phyloP scores from a whole-genome alignment of 2,797 vertebrate genomes.

The Sylvia borin region DNA sequence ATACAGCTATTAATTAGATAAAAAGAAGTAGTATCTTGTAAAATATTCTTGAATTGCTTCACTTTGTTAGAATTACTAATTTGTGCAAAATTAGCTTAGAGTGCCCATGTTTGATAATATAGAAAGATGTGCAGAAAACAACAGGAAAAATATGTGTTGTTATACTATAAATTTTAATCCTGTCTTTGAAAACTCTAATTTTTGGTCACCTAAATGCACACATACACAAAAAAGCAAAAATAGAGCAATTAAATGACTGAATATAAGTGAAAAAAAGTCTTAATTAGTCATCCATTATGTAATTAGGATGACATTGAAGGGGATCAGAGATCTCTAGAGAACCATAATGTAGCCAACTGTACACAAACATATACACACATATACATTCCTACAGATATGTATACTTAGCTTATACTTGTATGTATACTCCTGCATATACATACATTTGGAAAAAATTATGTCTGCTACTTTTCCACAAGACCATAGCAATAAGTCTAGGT shows the following conservation, averaged over 20 bases:
- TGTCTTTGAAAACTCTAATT: neutral
- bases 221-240: neutral
- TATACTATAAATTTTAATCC: slow-evolving; percentile 26
- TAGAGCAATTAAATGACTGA: neutral
- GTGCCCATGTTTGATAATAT: neutral
- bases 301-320: neutral
- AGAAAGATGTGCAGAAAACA: neutral
- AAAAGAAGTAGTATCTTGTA: neutral
- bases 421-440: neutral
- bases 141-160: slow-evolving; percentile 1
- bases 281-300: neutral
- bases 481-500: neutral
- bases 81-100: slow-evolving; percentile 26
- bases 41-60: slow-evolving; percentile 40
- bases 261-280: neutral
- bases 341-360: neutral
- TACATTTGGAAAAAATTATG: neutral
- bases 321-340: neutral
- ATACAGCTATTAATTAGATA: slow-evolving; percentile 12
- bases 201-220: neutral
- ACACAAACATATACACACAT: neutral
- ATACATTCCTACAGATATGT: neutral
- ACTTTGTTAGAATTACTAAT: slow-evolving; percentile 52
- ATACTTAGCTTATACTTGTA: neutral
- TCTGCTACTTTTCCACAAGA: neutral